Conservation (phyloP, 2,113 vertebrate species). For the Indicator indicator region DNA sequence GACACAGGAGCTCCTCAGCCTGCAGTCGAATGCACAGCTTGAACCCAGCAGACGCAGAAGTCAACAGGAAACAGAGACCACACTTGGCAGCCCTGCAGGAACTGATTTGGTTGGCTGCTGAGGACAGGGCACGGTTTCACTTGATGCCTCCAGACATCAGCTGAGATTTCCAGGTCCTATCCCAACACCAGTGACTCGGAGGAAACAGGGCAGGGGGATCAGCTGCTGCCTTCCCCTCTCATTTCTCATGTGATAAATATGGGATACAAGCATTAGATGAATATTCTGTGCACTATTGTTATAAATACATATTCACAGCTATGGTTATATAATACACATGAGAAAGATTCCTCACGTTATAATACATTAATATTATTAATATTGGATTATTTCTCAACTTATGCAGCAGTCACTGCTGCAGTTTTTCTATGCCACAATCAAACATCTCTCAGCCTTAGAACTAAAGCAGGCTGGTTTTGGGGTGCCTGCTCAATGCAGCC, state of each 20-base stretch:
- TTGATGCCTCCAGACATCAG: not conserved
- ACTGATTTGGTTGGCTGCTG: not conserved
- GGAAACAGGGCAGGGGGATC: not conserved
- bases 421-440: not conserved
- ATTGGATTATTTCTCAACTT: not conserved
- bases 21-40: accelerated
- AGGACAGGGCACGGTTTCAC: not conserved
- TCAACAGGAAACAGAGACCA: not conserved
- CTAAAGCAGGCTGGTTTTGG: not conserved
- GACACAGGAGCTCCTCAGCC: not conserved
- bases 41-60: not conserved
- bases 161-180: not conserved
- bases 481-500: not conserved
- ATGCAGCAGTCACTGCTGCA: not conserved
- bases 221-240: not conserved
- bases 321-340: not conserved
- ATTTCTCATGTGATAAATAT: not conserved
- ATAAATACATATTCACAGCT: too few species aligned
- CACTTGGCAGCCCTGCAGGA: not conserved
- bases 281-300: not conserved
- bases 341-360: not conserved
- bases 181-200: not conserved
- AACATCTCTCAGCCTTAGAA: not conserved
- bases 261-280: not conserved
- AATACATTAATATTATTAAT: not conserved